Evolutionary conservation across 2,888 invertebrate genomes (phyloP).

Genomic region (Meandrusa payeni): DNA sequence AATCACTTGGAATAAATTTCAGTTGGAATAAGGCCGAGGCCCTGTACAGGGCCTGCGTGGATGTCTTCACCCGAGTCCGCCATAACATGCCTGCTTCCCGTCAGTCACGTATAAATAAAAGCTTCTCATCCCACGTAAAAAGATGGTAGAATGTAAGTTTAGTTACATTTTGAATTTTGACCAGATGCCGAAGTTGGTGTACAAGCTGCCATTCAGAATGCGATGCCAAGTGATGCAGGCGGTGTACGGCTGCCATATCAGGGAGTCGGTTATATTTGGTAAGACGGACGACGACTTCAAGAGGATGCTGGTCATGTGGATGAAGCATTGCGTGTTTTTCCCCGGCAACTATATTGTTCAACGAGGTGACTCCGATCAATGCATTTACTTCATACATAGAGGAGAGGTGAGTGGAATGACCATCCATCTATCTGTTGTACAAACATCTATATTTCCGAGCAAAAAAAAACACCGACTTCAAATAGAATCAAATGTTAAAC

Average conservation of each 20-base stretch:
- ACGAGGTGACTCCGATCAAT: constrained; percentile 76
- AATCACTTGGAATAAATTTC: no score
- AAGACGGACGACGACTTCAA: constrained; percentile 71
- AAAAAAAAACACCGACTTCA: no score
- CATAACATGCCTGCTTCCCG: no score
- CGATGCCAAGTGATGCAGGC: constrained; percentile 73
- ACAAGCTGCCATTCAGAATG: constrained; percentile 64
- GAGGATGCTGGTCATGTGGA: constrained; percentile 71
- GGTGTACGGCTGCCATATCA: constrained; percentile 71
- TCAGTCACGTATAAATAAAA: no score
- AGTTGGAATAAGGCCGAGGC: no score
- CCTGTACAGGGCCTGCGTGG: no score
- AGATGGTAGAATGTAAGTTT: no score
- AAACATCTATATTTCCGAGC: no score
- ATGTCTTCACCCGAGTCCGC: no score
- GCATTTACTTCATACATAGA: constrained; percentile 79
- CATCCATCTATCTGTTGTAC: no score
- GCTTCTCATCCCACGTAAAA: no score
- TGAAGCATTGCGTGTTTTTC: constrained; percentile 75
- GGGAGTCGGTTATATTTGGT: constrained; percentile 72
- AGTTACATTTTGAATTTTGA: neutral
- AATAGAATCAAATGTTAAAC: no score
- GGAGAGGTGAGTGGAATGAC: constrained; percentile 77
- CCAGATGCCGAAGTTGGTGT: constrained; percentile 64
- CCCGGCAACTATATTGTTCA: constrained; percentile 80